Percentiles rank a stretch among this genome's conserved stretches.
These are phyloP conservation scores for Cheirogaleus medius DNA, from an alignment of 2,113 vertebrate genomes.

Conservation along the genomic window DNA sequence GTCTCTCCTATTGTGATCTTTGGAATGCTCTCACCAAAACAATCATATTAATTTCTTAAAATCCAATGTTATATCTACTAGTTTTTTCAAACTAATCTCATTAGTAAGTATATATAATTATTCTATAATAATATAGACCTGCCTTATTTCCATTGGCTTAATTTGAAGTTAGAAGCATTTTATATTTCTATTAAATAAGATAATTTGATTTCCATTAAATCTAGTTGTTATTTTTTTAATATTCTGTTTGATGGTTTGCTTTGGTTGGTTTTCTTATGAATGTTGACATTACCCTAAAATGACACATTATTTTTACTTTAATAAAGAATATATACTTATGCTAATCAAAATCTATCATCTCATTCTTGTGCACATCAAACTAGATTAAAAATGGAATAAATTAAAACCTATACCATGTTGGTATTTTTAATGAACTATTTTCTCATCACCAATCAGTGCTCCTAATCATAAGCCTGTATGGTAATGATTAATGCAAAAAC, in stretches of 20 bases:
- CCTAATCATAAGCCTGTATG: neutral
- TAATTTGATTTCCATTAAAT: neutral
- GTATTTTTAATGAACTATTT: neutral
- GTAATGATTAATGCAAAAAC: neutral
- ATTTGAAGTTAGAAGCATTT: neutral
- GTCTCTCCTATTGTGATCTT: neutral
- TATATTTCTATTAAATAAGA: neutral
- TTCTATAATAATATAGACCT: neutral
- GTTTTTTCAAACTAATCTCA: neutral
- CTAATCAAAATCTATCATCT: neutral
- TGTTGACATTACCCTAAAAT: neutral
- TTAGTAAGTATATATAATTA: neutral
- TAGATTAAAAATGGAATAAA: neutral
- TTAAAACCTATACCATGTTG: neutral
- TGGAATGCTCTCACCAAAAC: neutral
- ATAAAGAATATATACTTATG: neutral
- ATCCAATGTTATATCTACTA: neutral
- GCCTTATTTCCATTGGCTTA: neutral
- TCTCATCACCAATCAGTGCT: neutral
- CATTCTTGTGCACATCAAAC: neutral
- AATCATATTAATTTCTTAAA: neutral
- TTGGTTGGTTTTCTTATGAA: neutral
- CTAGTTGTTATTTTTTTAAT: neutral
- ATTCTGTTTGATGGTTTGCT: neutral
- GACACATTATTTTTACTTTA: neutral